These are phyloP conservation scores for Frankliniella fusca DNA, from an alignment of 2,888 invertebrate species.

Conservation along the genomic window DNA sequence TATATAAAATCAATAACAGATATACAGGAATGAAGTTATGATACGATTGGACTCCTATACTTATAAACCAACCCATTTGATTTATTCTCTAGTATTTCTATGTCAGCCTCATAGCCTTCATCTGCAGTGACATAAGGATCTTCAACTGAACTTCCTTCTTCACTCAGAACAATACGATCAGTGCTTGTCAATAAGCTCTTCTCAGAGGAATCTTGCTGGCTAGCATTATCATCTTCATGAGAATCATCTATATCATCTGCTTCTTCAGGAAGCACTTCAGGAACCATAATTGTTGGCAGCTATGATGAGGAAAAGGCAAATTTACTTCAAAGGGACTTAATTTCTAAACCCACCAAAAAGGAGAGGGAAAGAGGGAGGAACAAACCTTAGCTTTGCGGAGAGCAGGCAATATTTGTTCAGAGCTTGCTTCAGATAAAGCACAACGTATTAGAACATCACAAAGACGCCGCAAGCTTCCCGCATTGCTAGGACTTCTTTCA, in stretches of 20 bases:
- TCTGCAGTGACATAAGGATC: constrained; percentile 53
- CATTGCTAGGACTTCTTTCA: constrained; percentile 4
- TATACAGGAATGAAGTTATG: not conserved
- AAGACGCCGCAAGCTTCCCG: constrained; percentile 23
- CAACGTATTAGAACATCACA: constrained; percentile 36
- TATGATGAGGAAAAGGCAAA: not conserved
- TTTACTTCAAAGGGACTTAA: too few species aligned
- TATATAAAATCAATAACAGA: not conserved
- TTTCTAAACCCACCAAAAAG: not conserved
- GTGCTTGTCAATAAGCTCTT: not conserved
- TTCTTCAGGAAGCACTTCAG: constrained; percentile 38
- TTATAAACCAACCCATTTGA: not conserved
- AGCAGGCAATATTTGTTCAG: constrained; percentile 18
- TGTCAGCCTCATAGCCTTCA: constrained; percentile 64
- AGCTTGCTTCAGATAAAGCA: constrained; percentile 32
- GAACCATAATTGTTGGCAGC: constrained; percentile 9
- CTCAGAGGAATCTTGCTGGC: not conserved
- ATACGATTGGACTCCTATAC: too few species aligned
- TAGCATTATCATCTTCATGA: constrained; percentile 17
- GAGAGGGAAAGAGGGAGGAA: not conserved
- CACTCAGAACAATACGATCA: constrained; percentile 29
- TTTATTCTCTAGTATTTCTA: constrained; percentile 49
- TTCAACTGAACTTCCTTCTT: constrained; percentile 37
- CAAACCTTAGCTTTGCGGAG: constrained; percentile 16
- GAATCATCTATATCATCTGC: constrained; percentile 44